A percentile compares a stretch with the other conserved stretches of the same genome.
Evolutionary conservation across 2,888 invertebrate genomes (phyloP).

Genomic region (Chrysolina oricalcia): DNA sequence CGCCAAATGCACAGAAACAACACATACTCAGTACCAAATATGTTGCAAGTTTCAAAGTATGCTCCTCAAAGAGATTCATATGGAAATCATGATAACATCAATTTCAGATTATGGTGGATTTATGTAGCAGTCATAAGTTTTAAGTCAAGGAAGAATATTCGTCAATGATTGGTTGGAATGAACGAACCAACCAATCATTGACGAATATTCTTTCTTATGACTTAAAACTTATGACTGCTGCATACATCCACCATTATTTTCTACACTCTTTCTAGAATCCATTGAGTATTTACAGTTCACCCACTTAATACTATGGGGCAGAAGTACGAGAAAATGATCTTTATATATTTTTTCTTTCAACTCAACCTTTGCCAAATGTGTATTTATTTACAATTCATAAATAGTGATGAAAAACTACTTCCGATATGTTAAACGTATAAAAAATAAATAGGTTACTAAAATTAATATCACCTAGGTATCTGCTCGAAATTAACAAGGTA

Average conservation of each 20-base stretch:
- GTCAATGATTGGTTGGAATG: too few relatives aligned
- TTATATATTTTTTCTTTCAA: neutral
- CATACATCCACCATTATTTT: too few relatives aligned
- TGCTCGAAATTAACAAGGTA: neutral
- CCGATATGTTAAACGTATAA: constrained; percentile 60
- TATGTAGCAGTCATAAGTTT: too few relatives aligned
- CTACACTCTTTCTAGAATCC: neutral
- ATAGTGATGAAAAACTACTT: constrained; percentile 46
- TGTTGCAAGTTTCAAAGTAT: neutral
- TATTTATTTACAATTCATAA: constrained; percentile 5
- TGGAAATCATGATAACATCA: neutral
- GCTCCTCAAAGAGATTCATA: neutral
- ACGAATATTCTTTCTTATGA: too few relatives aligned
- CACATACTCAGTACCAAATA: neutral
- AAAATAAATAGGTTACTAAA: constrained; percentile 57
- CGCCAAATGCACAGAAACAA: neutral
- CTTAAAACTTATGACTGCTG: too few relatives aligned
- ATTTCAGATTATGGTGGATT: too few relatives aligned
- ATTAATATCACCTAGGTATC: constrained; percentile 53
- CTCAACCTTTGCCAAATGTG: neutral
- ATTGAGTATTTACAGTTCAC: neutral
- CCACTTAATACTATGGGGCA: neutral
- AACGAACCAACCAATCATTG: too few relatives aligned
- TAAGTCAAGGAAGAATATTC: too few relatives aligned
- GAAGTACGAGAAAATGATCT: neutral